A percentile compares a stretch with the other conserved stretches of the same genome.
Conservation (phyloP, 92 coral and sea anemone species). For the Plumapathes pennacea region DNA sequence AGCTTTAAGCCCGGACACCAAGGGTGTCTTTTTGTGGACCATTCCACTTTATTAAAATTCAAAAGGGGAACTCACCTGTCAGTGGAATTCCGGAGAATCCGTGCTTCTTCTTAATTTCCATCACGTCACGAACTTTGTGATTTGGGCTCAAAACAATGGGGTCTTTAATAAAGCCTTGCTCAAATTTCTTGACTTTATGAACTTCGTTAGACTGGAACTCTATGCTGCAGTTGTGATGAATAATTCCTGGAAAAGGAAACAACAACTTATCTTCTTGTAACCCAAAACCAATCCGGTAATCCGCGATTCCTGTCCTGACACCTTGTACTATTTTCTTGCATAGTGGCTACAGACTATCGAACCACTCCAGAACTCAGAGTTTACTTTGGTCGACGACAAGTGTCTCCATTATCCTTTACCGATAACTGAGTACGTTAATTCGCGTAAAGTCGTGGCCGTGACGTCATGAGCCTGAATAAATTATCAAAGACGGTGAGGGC, state of each 20-base stretch:
- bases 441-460: too few species aligned
- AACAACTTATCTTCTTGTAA: not conserved
- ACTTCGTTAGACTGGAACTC: conserved; percentile 94
- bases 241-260: conserved; percentile 54
- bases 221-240: conserved; percentile 92
- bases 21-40: too few species aligned
- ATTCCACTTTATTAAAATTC: too few species aligned
- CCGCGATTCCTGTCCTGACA: not conserved
- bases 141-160: conserved; percentile 91
- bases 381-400: too few species aligned
- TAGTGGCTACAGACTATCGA: too few species aligned
- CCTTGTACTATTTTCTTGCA: too few species aligned
- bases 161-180: conserved; percentile 95
- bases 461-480: too few species aligned
- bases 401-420: too few species aligned
- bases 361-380: too few species aligned
- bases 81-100: conserved; percentile 98
- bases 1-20: too few species aligned
- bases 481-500: too few species aligned
- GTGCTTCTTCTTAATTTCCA: conserved; percentile 76
- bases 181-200: conserved; percentile 81
- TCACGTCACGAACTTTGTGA: conserved; percentile 82
- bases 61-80: conserved; percentile 94
- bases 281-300: not conserved
- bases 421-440: too few species aligned